Conservation (phyloP, 2,113 vertebrate species). For the Sphaerodactylus townsendi region DNA sequence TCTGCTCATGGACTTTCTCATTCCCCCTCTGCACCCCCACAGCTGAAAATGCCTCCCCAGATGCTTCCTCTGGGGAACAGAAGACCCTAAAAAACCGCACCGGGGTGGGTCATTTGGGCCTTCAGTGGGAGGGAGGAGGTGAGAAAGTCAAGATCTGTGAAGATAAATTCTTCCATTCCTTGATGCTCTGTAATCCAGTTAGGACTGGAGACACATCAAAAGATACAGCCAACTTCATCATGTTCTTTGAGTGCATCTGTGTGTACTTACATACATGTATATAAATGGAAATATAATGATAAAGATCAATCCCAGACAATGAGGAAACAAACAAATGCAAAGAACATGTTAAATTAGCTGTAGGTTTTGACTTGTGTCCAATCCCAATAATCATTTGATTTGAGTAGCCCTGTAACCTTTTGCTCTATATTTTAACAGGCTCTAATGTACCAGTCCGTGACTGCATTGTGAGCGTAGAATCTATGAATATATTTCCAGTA, state of each 20-base stretch:
- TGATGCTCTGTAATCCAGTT: neutral
- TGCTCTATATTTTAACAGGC: slow-evolving; percentile 73
- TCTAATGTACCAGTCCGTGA: slow-evolving; percentile 90
- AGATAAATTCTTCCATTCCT: too few relatives aligned
- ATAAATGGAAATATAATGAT: neutral
- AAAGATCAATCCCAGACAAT: neutral
- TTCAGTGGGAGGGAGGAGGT: too few relatives aligned
- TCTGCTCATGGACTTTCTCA: neutral
- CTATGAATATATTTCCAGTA: slow-evolving; percentile 94
- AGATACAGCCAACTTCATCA: neutral
- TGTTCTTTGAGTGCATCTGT: slow-evolving; percentile 26
- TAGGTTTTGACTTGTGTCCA: neutral
- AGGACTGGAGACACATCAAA: neutral
- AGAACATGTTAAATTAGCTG: neutral
- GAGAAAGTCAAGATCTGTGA: too few relatives aligned
- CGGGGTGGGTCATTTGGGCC: too few relatives aligned
- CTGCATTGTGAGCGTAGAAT: slow-evolving; percentile 91
- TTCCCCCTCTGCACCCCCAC: too few relatives aligned
- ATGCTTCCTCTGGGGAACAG: too few relatives aligned
- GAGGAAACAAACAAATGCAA: slow-evolving; percentile 6
- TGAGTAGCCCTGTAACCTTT: slow-evolving; percentile 21
- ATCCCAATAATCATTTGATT: neutral
- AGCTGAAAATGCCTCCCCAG: too few relatives aligned
- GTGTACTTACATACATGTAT: slow-evolving; percentile 24
- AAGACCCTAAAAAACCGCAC: too few relatives aligned